Evolutionary conservation across 2,113 vertebrate species (phyloP).

Genomic region (Calypte anna): DNA sequence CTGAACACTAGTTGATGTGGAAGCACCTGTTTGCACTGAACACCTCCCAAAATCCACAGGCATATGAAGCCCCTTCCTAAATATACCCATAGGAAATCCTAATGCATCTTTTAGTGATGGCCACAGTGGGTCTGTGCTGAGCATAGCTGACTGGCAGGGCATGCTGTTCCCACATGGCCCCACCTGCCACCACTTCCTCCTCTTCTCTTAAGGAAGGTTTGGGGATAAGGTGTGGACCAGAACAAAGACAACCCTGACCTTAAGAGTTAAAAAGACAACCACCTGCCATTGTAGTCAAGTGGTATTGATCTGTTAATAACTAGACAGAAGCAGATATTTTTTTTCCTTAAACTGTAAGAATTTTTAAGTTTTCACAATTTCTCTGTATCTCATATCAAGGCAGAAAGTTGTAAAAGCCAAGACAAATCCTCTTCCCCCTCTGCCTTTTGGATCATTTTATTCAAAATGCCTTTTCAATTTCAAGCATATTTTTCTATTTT

Average conservation of each 20-base stretch:
- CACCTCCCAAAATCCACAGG: rapidly evolving
- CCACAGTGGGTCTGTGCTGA: not conserved
- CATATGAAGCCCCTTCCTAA: not conserved
- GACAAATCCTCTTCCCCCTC: not conserved
- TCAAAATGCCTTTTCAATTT: not conserved
- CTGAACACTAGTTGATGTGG: not conserved
- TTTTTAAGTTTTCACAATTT: not conserved
- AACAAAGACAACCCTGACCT: not conserved
- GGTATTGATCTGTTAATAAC: not conserved
- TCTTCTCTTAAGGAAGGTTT: not conserved
- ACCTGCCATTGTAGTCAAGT: not conserved
- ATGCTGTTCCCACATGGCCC: rapidly evolving
- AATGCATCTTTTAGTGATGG: not conserved
- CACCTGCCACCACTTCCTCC: too few relatives aligned
- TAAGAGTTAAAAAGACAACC: not conserved
- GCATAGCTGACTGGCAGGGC: not conserved
- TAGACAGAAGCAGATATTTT: not conserved
- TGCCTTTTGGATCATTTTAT: not conserved
- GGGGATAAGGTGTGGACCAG: not conserved
- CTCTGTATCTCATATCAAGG: not conserved
- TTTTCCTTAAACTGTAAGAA: not conserved
- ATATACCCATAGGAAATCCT: not conserved
- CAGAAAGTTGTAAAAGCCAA: not conserved
- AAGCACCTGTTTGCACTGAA: not conserved
- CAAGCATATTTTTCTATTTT: not conserved